Evolutionary conservation across 2,797 vertebrate species (phyloP), one percentile per base, ranked within the genome.

Genomic region (Stomatorhinus walkeri): DNA sequence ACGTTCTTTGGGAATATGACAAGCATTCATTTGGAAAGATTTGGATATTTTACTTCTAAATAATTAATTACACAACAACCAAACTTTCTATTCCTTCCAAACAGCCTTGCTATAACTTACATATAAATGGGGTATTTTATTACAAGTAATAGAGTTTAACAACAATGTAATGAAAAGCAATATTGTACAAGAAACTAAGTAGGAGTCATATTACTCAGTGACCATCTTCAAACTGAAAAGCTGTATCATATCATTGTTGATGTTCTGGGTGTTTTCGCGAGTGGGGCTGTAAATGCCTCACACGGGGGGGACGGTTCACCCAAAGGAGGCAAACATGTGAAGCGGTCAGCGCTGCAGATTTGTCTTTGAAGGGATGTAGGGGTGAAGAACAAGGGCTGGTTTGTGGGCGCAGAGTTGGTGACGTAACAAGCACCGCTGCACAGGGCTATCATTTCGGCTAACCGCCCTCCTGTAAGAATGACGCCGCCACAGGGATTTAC

Each of bases 401-500:
- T 85, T 79, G 84, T 76, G 32, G 84, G 8, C 32, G 61, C 61
- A 43, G 36, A 81, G 40, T 22, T 56, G 36, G 61, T 87, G 64
- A 89, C 36, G 59, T 87, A 87, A 46, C 52, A 56, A 52, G 52
- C n/a, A 10, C 49, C 54, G 22, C 56, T 79, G 12, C 10, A 2
- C 46, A 16, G 19, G 64, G 61, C 49, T 64, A 64, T 72, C 36
- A 89, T 86, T 87, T 87, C 22, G 88, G 88, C 46, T 89, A 49
- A 89, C 88, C 88, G 24, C 84, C 22, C 68, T 89, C 85, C 87
- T 56, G 79, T 89, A 81, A 12, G 16, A 87, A 81, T 88, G 89
- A 92, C 83, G 24, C 6, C 10, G 88, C 48, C 32, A 48, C 76
- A 40, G 86, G 87, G 54, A 46, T 89, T 91, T 79, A 87, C 68